phyloP scores from a whole-genome alignment of 2,113 vertebrate species.

The Coracopsis vasa region DNA sequence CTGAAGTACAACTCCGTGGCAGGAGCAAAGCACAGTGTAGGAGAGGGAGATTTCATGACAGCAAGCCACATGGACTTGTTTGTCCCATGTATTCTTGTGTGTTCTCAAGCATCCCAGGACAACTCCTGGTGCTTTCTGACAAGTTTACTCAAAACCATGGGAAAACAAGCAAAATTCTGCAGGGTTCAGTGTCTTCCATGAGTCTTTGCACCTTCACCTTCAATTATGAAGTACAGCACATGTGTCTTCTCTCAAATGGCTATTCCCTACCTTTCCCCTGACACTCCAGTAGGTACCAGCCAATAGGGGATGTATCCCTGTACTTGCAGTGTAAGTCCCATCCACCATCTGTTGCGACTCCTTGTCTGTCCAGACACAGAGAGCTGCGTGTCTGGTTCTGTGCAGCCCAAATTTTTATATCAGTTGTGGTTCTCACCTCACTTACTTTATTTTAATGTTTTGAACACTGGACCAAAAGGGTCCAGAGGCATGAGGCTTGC shows the following conservation, averaged over 20 bases:
- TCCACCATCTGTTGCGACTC: fast-evolving
- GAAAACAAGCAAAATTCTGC: background rate
- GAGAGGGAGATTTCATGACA: background rate
- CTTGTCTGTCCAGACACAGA: fast-evolving
- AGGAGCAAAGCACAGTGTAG: background rate
- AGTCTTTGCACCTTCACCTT: background rate
- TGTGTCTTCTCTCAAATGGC: background rate
- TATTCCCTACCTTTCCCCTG: background rate
- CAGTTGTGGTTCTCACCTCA: background rate
- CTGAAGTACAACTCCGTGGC: background rate
- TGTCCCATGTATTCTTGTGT: background rate
- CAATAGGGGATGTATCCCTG: background rate
- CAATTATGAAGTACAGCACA: fast-evolving
- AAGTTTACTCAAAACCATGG: background rate
- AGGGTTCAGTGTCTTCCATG: background rate
- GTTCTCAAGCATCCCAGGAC: background rate
- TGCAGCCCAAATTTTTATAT: background rate
- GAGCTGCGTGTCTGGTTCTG: background rate
- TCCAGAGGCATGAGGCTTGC: background rate
- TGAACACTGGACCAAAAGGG: background rate
- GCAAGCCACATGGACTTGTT: background rate
- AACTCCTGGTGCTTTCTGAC: background rate
- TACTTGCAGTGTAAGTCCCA: background rate
- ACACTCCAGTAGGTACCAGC: background rate
- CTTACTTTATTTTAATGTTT: background rate